phyloP scores from a whole-genome alignment of 2,797 vertebrate species.

The Coregonus suidteri region DNA sequence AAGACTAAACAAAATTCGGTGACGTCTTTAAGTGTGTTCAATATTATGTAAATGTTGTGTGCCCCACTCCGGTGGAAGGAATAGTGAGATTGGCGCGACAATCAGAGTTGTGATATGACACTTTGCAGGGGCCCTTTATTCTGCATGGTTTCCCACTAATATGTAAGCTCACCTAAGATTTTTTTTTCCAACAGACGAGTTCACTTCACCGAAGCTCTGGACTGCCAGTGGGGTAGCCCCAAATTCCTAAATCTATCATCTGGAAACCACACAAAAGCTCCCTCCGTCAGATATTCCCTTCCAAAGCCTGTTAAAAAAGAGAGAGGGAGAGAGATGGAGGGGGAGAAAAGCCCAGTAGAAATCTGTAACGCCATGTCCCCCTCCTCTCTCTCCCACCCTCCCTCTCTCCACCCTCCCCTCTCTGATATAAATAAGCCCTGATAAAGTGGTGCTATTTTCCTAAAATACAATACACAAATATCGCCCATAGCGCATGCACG shows the following conservation, averaged over 20 bases:
- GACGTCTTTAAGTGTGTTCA: slow-evolving; percentile 71
- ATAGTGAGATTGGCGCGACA: slow-evolving; percentile 65
- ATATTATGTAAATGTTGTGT: slow-evolving; percentile 64
- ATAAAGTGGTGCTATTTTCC: slow-evolving; percentile 69
- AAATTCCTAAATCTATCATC: slow-evolving; percentile 99
- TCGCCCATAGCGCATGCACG: slow-evolving; percentile 72
- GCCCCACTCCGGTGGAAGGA: slow-evolving; percentile 45
- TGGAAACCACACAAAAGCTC: slow-evolving; percentile 99
- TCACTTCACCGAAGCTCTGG: slow-evolving; percentile 98
- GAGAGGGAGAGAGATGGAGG: slow-evolving; percentile 28
- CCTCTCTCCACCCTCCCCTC: slow-evolving; percentile 31
- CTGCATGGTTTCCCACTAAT: slow-evolving; percentile 74
- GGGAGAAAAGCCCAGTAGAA: slow-evolving; percentile 77
- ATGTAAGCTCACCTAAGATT: slow-evolving; percentile 88
- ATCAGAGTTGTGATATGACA: slow-evolving; percentile 78
- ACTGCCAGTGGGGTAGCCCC: slow-evolving; percentile 97
- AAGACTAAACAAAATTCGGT: slow-evolving; percentile 66
- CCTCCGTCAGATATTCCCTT: slow-evolving; percentile 82
- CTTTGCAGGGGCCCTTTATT: slow-evolving; percentile 81
- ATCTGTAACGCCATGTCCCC: slow-evolving; percentile 83
- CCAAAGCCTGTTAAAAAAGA: slow-evolving; percentile 77
- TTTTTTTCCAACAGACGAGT: slow-evolving; percentile 99
- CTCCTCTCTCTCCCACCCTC: slow-evolving; percentile 19
- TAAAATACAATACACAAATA: slow-evolving; percentile 84
- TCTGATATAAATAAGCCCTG: slow-evolving; percentile 25